Percentiles rank a stretch among this genome's conserved stretches.
These are phyloP conservation scores for Paratilapia polleni DNA, from an alignment of 2,113 vertebrate species.

Conservation along the genomic window DNA sequence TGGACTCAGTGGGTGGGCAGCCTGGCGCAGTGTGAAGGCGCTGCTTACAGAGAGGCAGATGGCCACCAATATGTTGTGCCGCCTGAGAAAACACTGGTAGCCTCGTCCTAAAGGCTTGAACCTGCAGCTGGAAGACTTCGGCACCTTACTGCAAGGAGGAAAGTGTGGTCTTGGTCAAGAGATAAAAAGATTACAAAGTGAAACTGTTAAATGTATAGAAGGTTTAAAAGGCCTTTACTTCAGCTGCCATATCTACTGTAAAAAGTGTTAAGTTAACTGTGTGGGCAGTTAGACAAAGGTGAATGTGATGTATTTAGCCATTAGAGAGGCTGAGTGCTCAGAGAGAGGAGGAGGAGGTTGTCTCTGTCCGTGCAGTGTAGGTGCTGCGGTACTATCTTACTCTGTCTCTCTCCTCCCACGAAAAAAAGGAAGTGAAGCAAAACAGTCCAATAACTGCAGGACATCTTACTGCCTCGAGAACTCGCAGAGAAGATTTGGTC, in stretches of 20 bases:
- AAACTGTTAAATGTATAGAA: conserved; percentile 3
- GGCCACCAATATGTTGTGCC: conserved; percentile 64
- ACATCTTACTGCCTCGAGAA: conserved; percentile 48
- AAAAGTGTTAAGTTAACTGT: conserved; percentile 30
- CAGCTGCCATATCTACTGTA: background rate
- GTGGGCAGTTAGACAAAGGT: conserved; percentile 59
- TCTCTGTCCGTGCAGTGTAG: conserved; percentile 39
- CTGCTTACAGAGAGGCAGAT: conserved; percentile 64
- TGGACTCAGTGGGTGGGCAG: conserved; percentile 53
- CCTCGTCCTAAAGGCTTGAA: conserved; percentile 44
- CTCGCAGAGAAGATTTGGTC: background rate
- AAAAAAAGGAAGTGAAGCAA: conserved; percentile 59
- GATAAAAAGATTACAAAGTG: conserved; percentile 13
- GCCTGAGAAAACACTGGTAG: conserved; percentile 59
- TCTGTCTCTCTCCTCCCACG: conserved; percentile 40
- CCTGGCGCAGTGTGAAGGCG: conserved; percentile 20
- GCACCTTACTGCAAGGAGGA: conserved; percentile 16
- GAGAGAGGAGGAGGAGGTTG: conserved; percentile 35
- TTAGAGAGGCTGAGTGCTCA: conserved; percentile 55
- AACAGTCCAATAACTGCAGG: conserved; percentile 63
- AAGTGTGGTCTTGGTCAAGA: background rate
- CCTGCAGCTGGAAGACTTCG: conserved; percentile 48
- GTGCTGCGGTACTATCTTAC: conserved; percentile 37
- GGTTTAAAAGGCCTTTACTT: background rate
- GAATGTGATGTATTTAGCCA: conserved; percentile 58